Conservation (phyloP, 2,113 vertebrate species). For the Azemiops feae region DNA sequence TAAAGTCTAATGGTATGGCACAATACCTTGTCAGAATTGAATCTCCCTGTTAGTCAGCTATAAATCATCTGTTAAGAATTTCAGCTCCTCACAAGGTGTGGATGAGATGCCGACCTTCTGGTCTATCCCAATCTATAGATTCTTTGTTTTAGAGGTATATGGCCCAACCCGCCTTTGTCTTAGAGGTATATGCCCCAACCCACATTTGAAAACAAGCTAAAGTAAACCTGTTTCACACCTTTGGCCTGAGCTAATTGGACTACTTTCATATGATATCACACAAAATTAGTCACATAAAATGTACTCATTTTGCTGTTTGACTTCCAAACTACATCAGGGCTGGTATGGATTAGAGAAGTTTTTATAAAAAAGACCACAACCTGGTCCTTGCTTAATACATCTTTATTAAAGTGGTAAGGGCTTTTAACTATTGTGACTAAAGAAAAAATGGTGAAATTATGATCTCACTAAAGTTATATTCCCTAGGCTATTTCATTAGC, state of each 20-base stretch:
- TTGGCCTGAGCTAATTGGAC: neutral
- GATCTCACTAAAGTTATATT: neutral
- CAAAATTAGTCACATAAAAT: neutral
- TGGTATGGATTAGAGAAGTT: neutral
- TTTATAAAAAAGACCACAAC: neutral
- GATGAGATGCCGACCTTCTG: neutral
- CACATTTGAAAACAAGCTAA: neutral
- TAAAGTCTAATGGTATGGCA: neutral
- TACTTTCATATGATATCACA: neutral
- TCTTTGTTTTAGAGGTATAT: neutral
- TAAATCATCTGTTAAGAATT: neutral
- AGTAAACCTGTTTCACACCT: neutral
- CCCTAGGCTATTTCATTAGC: neutral
- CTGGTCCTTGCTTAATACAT: neutral
- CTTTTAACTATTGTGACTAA: neutral
- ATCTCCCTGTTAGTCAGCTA: neutral
- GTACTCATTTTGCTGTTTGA: neutral
- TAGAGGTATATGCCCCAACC: neutral
- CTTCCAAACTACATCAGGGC: neutral
- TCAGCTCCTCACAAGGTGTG: neutral
- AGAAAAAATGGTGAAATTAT: neutral
- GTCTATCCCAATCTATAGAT: neutral
- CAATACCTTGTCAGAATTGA: neutral
- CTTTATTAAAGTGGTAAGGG: neutral
- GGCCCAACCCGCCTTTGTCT: neutral